Evolutionary conservation across 2,113 vertebrate genomes (phyloP), one percentile per base, ranked within the genome.

Genomic region (Riparia riparia): DNA sequence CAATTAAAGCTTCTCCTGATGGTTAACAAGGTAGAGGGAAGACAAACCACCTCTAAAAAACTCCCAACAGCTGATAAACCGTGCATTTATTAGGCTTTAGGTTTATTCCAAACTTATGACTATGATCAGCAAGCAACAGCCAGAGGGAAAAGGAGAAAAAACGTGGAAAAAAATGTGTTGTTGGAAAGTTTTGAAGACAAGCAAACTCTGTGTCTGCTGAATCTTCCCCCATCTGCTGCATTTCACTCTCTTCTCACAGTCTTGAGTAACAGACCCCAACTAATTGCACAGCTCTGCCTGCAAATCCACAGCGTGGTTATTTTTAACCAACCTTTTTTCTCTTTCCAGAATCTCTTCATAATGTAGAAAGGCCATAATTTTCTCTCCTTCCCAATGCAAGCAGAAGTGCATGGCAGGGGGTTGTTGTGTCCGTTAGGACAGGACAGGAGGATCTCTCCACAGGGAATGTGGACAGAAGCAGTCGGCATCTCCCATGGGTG

Each of bases 361-460:
- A 12, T 28, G 17, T 7, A 42, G 41, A 82, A 94, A 93, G 19
- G 12, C 77, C 10, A 4, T 85, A 49, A 72, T 74, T 60, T 87
- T 49, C 53, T 37, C 45, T 50, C 31, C 17, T n/a, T 31, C 25
- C 11, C 56, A 53, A 82, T 19, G 29, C 8, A 26, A 49, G 51
- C 1, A 4, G 32, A 56, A 64, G 31, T 15, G 15, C 37, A 32
- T 12, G 34, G 13, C 3, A 3, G 10, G 4, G 20, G 4, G 2
- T 12, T 51, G 14, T 5, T n/a, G 17, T 37, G 37, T 20, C 37
- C 57, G 51, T 70, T 58, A 85, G 21, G 51, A 22, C 11, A 18
- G 22, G 78, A 20, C 34, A 34, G 58, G 58, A 39, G 39, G 58
- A 28, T 61, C 28, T 61, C 10, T 18, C 34, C 37, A 39, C 25